Conservation (phyloP, 35 echinoderm and acorn worm genomes). For the Amphiura filiformis region DNA sequence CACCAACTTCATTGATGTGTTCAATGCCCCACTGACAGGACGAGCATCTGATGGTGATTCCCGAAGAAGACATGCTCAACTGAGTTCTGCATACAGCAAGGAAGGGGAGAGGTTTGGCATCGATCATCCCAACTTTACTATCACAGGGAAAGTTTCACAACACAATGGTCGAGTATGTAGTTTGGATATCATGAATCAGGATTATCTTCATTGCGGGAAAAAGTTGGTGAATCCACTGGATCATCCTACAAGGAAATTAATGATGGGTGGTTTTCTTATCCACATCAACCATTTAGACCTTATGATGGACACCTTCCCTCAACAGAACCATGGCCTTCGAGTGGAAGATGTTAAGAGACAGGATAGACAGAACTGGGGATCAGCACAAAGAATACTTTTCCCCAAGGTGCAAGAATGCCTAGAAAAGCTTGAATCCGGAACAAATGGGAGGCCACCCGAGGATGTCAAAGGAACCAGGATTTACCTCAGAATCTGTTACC, state of each 20-base stretch:
- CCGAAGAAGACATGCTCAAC: background rate
- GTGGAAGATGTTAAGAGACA: background rate
- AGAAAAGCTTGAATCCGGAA: no score
- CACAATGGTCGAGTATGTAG: background rate
- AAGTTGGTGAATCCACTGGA: background rate
- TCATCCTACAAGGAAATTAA: background rate
- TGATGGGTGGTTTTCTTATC: no score
- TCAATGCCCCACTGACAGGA: background rate
- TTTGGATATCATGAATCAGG: constrained; percentile 6
- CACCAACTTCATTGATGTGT: background rate
- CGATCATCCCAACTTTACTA: background rate
- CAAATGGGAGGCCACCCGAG: background rate
- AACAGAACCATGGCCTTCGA: no score
- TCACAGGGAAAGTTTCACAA: background rate
- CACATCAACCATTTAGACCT: no score
- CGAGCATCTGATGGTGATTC: constrained; percentile 15
- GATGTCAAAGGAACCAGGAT: background rate
- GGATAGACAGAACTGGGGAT: no score
- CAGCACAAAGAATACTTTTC: no score
- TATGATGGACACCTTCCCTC: no score
- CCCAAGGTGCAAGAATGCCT: background rate
- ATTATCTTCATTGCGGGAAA: constrained; percentile 19
- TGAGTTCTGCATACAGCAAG: background rate
- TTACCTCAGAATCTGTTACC: background rate
- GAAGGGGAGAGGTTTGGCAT: background rate